Base-by-base conservation (phyloP, 2,113 vertebrate genomes). In the Galbula dea region DNA sequence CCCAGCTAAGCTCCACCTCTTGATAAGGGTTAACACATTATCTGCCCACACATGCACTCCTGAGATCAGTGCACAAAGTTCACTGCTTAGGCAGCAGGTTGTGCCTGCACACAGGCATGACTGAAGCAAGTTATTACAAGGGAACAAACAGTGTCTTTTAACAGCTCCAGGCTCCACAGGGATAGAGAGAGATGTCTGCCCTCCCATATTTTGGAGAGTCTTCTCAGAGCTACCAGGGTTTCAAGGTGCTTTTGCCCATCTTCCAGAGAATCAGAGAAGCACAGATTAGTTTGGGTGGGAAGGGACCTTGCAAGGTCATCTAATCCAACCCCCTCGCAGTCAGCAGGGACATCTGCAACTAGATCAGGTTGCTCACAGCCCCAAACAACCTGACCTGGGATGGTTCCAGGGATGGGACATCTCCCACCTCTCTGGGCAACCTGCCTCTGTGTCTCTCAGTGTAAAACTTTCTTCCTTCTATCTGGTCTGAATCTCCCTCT, bases 31-130 rank as follows among this genome's bases (percentile, higher is more conserved):
- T 92, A 86, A 93, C 37, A 20, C 11, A 65, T 4, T 34, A 17
- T 86, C 76, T 80, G n/a, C 51, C 63, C 72, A 27, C 0, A 67
- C 68, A 37, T 26, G 72, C 88, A 74, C 69, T 73, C 49, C 39
- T 9, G 15, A 67, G 85, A 0, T 29, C 34, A 65, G 49, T 6
- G 86, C 84, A 43, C 88, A 93, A 93, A 96, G 86, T 75, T 89
- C 92, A 89, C 49, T 82, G 94, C 92, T 95, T 59, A 75, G 86
- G 74, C 73, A 92, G 88, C 90, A 92, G 69, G 86, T 82, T 90
- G 73, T 39, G 76, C 52, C 71, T 55, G 55, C 7, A 69, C 83
- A 76, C n/a, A 71, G 8, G 72, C 88, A 45, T 36, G 73, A 82
- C 83, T 82, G 74, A 59, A 94, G 21, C 10, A n/a, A 90, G 67